phyloP scores from a whole-genome alignment of 2,113 vertebrate genomes.

The Prunella himalayana region DNA sequence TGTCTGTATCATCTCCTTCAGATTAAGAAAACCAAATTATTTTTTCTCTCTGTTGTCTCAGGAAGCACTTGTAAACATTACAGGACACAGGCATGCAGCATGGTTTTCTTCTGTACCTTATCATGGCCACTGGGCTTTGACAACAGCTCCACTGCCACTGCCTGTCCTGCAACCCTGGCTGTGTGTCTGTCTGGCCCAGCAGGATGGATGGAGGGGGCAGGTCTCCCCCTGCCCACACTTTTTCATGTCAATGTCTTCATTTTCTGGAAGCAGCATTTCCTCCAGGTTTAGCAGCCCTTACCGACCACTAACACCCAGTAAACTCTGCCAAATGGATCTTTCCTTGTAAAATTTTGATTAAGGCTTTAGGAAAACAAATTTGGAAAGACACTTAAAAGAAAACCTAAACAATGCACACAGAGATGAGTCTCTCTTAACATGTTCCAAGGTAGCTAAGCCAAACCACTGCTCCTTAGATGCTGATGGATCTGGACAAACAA shows the following conservation, averaged over 20 bases:
- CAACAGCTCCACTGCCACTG: background rate
- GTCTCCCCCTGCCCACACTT: background rate
- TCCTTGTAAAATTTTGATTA: background rate
- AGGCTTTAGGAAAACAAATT: background rate
- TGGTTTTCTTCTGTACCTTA: background rate
- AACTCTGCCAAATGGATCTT: background rate
- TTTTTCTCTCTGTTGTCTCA: background rate
- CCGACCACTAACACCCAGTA: fast-evolving
- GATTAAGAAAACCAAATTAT: background rate
- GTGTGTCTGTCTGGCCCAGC: background rate
- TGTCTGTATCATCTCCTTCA: background rate
- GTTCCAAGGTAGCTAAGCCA: background rate
- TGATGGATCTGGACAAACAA: background rate
- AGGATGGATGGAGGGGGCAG: background rate
- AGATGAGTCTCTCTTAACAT: background rate
- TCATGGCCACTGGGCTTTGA: background rate
- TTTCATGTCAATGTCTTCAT: background rate
- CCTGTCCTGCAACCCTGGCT: background rate
- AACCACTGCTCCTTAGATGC: background rate
- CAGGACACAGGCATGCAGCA: background rate
- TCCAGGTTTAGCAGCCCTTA: background rate
- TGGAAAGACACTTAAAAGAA: background rate
- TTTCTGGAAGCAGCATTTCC: background rate
- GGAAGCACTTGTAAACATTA: background rate
- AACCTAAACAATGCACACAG: background rate